A percentile compares a stretch with the other conserved stretches of the same genome.
These are phyloP conservation scores for Cydia splendana DNA, from an alignment of 1,140 invertebrate species.

Conservation along the genomic window DNA sequence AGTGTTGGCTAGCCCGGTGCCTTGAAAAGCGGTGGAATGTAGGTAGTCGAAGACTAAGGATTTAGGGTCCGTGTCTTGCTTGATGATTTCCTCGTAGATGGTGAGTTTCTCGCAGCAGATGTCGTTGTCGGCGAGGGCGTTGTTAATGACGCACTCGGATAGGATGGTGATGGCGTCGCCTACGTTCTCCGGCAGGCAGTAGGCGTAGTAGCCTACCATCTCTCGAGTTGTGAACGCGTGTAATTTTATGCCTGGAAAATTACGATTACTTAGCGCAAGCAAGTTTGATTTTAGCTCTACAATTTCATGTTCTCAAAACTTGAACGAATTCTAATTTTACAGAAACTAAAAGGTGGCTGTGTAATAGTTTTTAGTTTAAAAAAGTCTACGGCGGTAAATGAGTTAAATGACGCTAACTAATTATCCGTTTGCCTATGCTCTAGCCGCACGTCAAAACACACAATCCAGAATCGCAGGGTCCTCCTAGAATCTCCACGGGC, in stretches of 20 bases:
- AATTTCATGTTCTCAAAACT: too few relatives aligned
- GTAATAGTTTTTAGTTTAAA: too few relatives aligned
- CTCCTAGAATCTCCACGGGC: too few relatives aligned
- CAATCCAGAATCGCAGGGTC: too few relatives aligned
- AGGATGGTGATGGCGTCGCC: conserved; percentile 85
- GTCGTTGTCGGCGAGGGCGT: conserved; percentile 81
- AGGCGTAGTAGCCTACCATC: conserved; percentile 88
- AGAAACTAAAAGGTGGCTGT: too few relatives aligned
- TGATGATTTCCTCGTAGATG: conserved; percentile 85
- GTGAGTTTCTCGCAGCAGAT: conserved; percentile 86
- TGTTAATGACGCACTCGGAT: conserved; percentile 87
- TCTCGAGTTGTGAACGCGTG: conserved; percentile 90
- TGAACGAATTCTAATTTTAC: too few relatives aligned
- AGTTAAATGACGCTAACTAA: too few relatives aligned
- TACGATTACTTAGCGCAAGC: not conserved
- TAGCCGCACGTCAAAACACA: too few relatives aligned
- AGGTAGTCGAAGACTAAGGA: conserved; percentile 89
- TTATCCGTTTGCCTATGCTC: too few relatives aligned
- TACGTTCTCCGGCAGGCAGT: conserved; percentile 85
- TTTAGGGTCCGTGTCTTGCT: conserved; percentile 85
- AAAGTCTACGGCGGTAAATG: too few relatives aligned
- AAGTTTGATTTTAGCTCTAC: too few relatives aligned
- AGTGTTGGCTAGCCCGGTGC: conserved; percentile 85
- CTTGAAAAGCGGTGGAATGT: conserved; percentile 85
- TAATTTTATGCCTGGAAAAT: conserved; percentile 85